Evolutionary conservation across 1,140 invertebrate species (phyloP), one percentile per base, ranked within the genome.

Genomic region (Drosophila elegans): DNA sequence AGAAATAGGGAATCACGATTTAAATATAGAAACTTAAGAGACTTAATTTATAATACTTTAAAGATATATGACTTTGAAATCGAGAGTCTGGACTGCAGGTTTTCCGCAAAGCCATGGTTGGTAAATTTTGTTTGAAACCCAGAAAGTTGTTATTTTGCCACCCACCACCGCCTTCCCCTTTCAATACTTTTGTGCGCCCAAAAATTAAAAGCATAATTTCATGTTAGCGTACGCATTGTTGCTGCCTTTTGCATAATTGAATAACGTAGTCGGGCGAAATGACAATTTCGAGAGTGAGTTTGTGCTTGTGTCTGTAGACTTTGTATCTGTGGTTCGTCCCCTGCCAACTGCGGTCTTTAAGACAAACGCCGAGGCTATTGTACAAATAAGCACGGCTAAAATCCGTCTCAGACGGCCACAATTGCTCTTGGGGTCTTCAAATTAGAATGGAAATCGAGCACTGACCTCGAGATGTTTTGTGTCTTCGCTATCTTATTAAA

Each of bases 141-240:
- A 36, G n/a, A 63, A 45, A 59, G 60, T 60, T 61, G 57, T 62
- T 52, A 46, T 13, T 32, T 25, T 21, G 16, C 16, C 16, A 21
- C 16, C 13, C 29, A 7, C 11, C 13, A 29, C 29, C 34, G 7
- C 25, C 9, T 51, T 48, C 39, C 38, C 48, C 25, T 44, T 32
- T 27, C 54, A 41, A 39, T 64, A 46, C 46, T 44, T 29, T 45
- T 62, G 25, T 39, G 32, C 39, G 39, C 54, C 67, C 53, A 36
- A 59, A 89, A 76, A 89, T 80, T 71, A 60, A 69, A 78, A 78
- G 71, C 77, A 89, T 89, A 80, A 89, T 84, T 89, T 78, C 69
- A 69, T 84, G 68, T 74, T 52, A 52, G 68, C 49, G 25, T 49
- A 74, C 52, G 72, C 56, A 62, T 60, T 84, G 61, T 66, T 49